phyloP scores from a whole-genome alignment of 2,888 invertebrate species.

The Flexamia atlantica region DNA sequence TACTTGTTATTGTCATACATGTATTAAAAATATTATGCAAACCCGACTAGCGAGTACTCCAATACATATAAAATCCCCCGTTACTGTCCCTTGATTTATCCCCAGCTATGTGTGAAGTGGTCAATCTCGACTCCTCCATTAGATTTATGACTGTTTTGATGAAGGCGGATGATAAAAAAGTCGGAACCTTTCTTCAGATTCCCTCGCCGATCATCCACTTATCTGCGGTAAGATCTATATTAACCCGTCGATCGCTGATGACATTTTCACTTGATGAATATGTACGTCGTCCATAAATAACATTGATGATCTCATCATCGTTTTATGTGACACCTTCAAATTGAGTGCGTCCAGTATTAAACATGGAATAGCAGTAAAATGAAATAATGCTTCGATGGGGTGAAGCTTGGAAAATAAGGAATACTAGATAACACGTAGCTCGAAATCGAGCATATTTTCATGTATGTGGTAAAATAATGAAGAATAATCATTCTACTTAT shows the following conservation, averaged over 20 bases:
- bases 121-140: neutral
- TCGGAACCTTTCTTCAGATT: slow-evolving; percentile 37
- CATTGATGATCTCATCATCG: slow-evolving; percentile 1
- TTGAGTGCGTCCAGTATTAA: neutral
- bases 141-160: slow-evolving; percentile 10
- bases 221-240: slow-evolving; percentile 28
- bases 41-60: too few species aligned
- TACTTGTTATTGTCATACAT: too few species aligned
- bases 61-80: too few species aligned
- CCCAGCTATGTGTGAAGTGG: neutral
- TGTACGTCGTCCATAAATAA: neutral
- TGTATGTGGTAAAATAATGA: too few species aligned
- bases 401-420: too few species aligned
- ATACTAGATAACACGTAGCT: too few species aligned
- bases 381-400: neutral
- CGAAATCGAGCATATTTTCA: too few species aligned
- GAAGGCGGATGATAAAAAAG: neutral
- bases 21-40: too few species aligned
- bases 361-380: neutral
- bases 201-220: slow-evolving; percentile 11
- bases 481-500: too few species aligned
- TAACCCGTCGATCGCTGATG: slow-evolving; percentile 11
- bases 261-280: slow-evolving; percentile 38
- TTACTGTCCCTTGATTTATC: neutral
- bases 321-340: slow-evolving; percentile 27